A percentile compares a stretch with the other conserved stretches of the same genome.
These are phyloP conservation scores for Heteromormyrus szaboi DNA, from an alignment of 2,797 vertebrate species.

Conservation along the genomic window DNA sequence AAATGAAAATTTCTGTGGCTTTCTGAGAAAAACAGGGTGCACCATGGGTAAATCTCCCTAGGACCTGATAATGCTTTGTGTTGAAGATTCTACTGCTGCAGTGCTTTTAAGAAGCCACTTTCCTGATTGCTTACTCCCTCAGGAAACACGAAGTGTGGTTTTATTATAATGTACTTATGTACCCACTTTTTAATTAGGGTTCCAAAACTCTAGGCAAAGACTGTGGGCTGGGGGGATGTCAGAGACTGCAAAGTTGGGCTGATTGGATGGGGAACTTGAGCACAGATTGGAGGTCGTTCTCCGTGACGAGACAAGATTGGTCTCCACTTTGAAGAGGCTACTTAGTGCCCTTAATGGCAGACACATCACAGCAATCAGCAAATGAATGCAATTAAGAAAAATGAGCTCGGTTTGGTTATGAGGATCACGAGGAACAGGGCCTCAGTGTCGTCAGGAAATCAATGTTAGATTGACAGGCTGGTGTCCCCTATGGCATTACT, in stretches of 20 bases:
- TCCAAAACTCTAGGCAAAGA: not conserved
- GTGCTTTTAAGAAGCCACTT: constrained; percentile 3
- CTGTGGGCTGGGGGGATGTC: not conserved
- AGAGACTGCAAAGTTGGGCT: not conserved
- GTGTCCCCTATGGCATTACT: not conserved
- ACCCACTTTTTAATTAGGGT: constrained; percentile 14
- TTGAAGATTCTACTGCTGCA: not conserved
- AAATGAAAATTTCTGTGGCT: not conserved
- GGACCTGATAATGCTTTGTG: constrained; percentile 14
- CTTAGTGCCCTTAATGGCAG: constrained; percentile 42
- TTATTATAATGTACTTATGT: not conserved
- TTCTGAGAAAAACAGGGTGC: not conserved
- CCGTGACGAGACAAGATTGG: constrained; percentile 36
- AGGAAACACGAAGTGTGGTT: constrained; percentile 5
- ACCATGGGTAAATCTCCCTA: not conserved
- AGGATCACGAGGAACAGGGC: not conserved
- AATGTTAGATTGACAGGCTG: not conserved
- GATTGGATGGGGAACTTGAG: constrained; percentile 59
- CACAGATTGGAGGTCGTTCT: constrained; percentile 54
- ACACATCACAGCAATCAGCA: constrained; percentile 52
- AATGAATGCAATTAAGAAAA: constrained; percentile 46
- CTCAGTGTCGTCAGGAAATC: not conserved
- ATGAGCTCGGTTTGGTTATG: not conserved
- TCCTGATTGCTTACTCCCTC: not conserved
- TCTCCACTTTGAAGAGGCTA: constrained; percentile 41